Evolutionary conservation across 2,888 invertebrate species (phyloP).

Genomic region (Cryptocephalus primarius): DNA sequence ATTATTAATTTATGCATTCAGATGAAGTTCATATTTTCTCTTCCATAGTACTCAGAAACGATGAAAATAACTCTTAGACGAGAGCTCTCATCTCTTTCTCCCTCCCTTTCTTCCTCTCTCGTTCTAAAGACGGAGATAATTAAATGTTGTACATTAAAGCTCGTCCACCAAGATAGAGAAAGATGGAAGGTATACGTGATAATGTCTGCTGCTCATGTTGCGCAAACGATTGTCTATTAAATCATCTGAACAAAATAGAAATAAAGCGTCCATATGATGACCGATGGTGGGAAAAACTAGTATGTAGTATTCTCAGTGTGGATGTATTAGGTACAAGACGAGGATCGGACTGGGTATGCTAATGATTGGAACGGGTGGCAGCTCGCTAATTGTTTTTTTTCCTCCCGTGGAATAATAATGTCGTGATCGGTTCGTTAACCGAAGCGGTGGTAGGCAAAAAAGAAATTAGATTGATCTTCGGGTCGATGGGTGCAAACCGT

Average conservation of each 20-base stretch:
- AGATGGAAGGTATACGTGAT: conserved; percentile 16
- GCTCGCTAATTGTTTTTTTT: too few relatives aligned
- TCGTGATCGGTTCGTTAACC: too few relatives aligned
- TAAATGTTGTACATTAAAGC: conserved; percentile 26
- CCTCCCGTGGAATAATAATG: too few relatives aligned
- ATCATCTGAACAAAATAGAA: conserved; percentile 33
- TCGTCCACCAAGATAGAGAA: conserved; percentile 13
- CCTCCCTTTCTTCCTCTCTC: too few relatives aligned
- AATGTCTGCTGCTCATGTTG: conserved; percentile 26
- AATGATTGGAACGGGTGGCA: conserved; percentile 14
- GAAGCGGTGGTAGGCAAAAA: too few relatives aligned
- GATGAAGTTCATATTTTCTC: too few relatives aligned
- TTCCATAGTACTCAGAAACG: too few relatives aligned
- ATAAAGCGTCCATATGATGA: conserved; percentile 31
- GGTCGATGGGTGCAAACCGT: too few relatives aligned
- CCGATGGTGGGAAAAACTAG: conserved; percentile 37
- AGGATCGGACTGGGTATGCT: conserved; percentile 23
- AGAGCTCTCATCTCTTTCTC: too few relatives aligned
- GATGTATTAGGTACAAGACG: conserved; percentile 9
- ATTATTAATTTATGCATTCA: too few relatives aligned
- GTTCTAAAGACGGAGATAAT: conserved; percentile 12
- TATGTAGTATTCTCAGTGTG: conserved; percentile 33
- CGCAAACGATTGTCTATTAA: conserved; percentile 35
- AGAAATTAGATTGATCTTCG: too few relatives aligned
- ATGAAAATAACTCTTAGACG: too few relatives aligned